Base-by-base conservation (phyloP, 2,113 vertebrate genomes). In the Trichechus manatus region DNA sequence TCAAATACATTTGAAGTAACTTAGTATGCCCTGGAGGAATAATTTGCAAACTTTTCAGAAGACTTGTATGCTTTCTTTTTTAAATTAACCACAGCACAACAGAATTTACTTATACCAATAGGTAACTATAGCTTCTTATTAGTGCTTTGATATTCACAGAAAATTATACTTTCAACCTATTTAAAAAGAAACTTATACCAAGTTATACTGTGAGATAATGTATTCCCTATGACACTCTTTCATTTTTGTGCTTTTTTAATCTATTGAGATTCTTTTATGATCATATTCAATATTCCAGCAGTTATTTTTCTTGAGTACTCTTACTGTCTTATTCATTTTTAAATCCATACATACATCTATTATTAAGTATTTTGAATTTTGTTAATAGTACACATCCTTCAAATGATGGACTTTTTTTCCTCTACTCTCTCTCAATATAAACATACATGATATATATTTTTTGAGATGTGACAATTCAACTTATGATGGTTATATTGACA, bases 371-470 rank as follows among this genome's bases (percentile, higher is more conserved):
- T 42, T 39, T 39, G 4, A 77, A 93, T 86, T 50, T 95, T 77
- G 9, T 36, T 31, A 56, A 39, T 39, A 56, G 14, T 33, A 82
- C 3, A 3, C 39, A 39, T 1, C 6, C n/a, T 93, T 78, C 27
- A 31, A 66, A 63, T 72, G 31, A 70, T 25, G 33, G 14, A 13
- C 5, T 42, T 39, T 88, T 31, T 25, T 72, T 17, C 20, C 2
- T 13, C 77, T 50, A 61, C 14, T 79, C 17, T 77, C 4, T 33
- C 20, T 9, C 1, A 82, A 36, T 33, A 81, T 81, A 59, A 19
- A 77, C 25, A 86, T 19, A 92, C 9, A 42, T 82, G 22, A 19
- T 77, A 66, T 44, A n/a, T 70, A 95, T 36, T 95, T 87, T 93
- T n/a, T 83, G 42, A 93, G 20, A 72, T 20, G 42, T 31, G 17